These are phyloP conservation scores for Dimorphilus gyrociliatus DNA, from an alignment of 2,888 invertebrate species.

Conservation along the genomic window DNA sequence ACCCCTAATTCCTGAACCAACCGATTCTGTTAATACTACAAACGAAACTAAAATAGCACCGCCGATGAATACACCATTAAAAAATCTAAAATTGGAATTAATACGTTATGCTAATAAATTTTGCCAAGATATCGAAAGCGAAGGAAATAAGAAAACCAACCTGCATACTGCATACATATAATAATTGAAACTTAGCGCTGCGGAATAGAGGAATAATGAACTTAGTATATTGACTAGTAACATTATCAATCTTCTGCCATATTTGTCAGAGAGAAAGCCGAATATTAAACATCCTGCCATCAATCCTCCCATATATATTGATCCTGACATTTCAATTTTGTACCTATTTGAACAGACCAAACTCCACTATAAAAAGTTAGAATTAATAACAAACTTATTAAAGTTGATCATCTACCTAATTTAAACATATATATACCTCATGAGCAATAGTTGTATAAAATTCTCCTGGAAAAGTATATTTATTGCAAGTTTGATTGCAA, in stretches of 20 bases:
- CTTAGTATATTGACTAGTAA: not conserved
- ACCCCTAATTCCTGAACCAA: constrained; percentile 9
- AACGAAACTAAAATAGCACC: constrained; percentile 6
- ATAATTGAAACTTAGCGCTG: too few relatives aligned
- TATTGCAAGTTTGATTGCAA: too few relatives aligned
- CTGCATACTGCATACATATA: too few relatives aligned
- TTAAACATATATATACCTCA: too few relatives aligned
- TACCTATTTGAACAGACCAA: not conserved
- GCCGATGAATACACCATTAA: constrained; percentile 4
- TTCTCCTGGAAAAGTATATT: too few relatives aligned
- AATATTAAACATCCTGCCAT: constrained; percentile 1
- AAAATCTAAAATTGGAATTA: constrained; percentile 3
- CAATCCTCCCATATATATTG: not conserved
- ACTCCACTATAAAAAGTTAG: not conserved
- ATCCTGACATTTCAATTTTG: not conserved
- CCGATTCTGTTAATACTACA: constrained; percentile 9
- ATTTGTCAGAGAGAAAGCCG: not conserved
- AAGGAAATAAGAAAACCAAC: too few relatives aligned
- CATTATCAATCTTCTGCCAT: not conserved
- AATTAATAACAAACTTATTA: too few relatives aligned
- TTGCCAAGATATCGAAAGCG: too few relatives aligned
- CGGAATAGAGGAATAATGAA: too few relatives aligned
- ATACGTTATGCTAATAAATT: not conserved
- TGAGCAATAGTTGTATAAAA: too few relatives aligned
- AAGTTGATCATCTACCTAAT: too few relatives aligned